Percentiles rank a stretch among this genome's conserved stretches.
Conservation (phyloP, 2,888 invertebrate genomes). For the Chymomyza procnemis region DNA sequence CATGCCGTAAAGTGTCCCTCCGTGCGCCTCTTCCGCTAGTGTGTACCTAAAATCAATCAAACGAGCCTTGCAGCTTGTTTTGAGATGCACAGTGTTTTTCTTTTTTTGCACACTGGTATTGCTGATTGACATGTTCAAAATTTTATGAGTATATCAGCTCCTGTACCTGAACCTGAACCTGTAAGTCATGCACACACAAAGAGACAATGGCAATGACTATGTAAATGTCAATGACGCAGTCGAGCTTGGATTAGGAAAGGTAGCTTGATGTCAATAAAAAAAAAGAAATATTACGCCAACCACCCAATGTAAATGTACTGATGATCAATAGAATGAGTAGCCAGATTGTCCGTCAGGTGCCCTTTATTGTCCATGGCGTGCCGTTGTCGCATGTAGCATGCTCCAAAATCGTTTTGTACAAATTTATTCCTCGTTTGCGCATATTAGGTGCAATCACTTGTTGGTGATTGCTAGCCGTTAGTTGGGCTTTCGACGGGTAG, state of each 20-base stretch:
- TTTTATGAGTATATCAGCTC: conserved; percentile 49
- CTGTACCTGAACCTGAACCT: conserved; percentile 28
- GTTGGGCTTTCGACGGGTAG: not conserved
- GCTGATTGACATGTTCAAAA: conserved; percentile 41
- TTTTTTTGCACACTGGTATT: not conserved
- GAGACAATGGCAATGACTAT: conserved; percentile 2
- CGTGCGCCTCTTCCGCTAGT: not conserved
- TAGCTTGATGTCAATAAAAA: not conserved
- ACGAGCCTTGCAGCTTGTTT: conserved; percentile 9
- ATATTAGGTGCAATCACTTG: conserved; percentile 44
- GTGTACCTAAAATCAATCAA: conserved; percentile 46
- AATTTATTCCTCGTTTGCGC: conserved; percentile 37
- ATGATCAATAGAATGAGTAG: not conserved
- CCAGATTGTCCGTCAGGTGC: not conserved
- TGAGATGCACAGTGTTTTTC: not conserved
- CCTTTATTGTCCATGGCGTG: conserved; percentile 30
- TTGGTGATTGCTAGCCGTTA: conserved; percentile 20
- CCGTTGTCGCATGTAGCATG: conserved; percentile 39
- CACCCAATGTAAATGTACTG: not conserved
- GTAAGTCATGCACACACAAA: not conserved
- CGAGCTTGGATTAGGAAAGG: not conserved
- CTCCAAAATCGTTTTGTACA: conserved; percentile 40
- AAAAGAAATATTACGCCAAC: too few species aligned
- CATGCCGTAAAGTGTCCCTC: not conserved
- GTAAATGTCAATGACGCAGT: conserved; percentile 24